Conservation (phyloP, 1,140 invertebrate species). For the Drosophila nigromelanica region DNA sequence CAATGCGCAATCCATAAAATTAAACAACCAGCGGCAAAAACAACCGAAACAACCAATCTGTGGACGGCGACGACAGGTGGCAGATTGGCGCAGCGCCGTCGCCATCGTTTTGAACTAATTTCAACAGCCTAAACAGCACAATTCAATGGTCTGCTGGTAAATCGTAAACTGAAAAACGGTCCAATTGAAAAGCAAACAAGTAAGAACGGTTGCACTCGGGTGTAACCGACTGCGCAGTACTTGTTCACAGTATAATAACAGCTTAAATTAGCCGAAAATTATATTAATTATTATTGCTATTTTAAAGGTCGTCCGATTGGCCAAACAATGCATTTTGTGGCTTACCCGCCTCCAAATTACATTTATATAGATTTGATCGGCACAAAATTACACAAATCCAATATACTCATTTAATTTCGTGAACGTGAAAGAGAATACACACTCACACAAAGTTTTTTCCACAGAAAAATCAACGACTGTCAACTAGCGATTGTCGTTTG, state of each 20-base stretch:
- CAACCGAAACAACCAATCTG: conserved; percentile 16
- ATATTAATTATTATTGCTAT: no score
- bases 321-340: no score
- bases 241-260: no score
- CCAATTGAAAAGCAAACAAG: conserved; percentile 22
- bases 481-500: conserved; percentile 24
- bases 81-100: conserved; percentile 40
- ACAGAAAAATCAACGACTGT: conserved; percentile 35
- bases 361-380: no score
- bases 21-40: conserved; percentile 52
- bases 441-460: conserved; percentile 21
- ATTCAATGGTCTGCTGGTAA: conserved; percentile 13
- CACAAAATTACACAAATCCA: no score
- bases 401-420: no score
- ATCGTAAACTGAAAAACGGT: conserved; percentile 24
- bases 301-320: no score
- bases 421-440: conserved; percentile 9
- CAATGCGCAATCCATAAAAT: conserved; percentile 72
- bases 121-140: conserved; percentile 20
- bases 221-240: no score
- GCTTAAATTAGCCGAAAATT: no score
- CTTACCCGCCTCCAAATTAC: no score
- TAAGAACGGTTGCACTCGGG: neutral
- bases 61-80: conserved; percentile 68
- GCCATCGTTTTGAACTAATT: conserved; percentile 63